Conservation (phyloP, 2,888 invertebrate species). For the Ligdia adustata region DNA sequence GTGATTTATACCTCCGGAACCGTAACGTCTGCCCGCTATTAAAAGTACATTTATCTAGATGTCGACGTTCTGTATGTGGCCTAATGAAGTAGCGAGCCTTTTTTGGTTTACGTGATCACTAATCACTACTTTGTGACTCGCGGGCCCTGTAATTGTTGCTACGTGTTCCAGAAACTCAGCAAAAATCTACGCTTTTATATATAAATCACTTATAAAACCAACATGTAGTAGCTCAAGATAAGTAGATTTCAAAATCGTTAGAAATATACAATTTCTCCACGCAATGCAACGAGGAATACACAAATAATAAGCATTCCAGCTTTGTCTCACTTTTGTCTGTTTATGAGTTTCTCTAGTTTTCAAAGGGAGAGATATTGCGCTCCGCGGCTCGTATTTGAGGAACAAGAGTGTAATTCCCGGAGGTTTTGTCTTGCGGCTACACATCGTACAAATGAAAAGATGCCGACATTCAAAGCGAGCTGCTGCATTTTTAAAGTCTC, state of each 20-base stretch:
- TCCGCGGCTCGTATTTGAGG: slow-evolving; percentile 69
- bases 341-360: slow-evolving; percentile 73
- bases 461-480: slow-evolving; percentile 66
- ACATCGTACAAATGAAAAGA: slow-evolving; percentile 75
- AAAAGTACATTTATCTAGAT: slow-evolving; percentile 23
- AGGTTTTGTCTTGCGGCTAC: slow-evolving; percentile 76
- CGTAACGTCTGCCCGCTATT: slow-evolving; percentile 18
- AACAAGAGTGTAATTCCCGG: slow-evolving; percentile 77
- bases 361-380: slow-evolving; percentile 76
- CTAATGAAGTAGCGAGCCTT: slow-evolving; percentile 17
- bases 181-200: not conserved
- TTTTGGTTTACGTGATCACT: slow-evolving; percentile 21
- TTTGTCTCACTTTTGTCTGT: slow-evolving; percentile 66
- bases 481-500: slow-evolving; percentile 72
- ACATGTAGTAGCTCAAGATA: not conserved
- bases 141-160: slow-evolving; percentile 13
- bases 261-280: slow-evolving; percentile 49
- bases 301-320: slow-evolving; percentile 60
- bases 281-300: slow-evolving; percentile 47
- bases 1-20: slow-evolving; percentile 32
- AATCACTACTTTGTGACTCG: slow-evolving; percentile 15
- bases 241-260: slow-evolving; percentile 28
- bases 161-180: slow-evolving; percentile 2
- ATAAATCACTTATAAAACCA: not conserved
- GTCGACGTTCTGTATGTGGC: slow-evolving; percentile 13